Evolutionary conservation across 2,797 vertebrate genomes (phyloP).

Genomic region (Corythornis leucogaster): DNA sequence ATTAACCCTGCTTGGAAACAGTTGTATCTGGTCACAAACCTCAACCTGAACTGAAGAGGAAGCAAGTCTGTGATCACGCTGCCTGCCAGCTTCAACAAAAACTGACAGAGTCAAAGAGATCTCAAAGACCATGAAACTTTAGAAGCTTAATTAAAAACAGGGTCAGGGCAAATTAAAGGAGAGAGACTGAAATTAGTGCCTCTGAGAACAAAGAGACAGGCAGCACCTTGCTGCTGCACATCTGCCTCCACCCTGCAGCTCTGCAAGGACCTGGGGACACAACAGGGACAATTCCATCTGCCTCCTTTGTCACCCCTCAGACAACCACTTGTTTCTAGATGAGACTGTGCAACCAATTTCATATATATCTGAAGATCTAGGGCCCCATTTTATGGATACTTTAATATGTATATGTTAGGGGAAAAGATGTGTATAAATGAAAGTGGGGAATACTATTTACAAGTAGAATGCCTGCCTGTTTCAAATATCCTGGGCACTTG

Average conservation of each 20-base stretch:
- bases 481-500: background rate
- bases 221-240: conserved; percentile 44
- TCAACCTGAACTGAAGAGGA: background rate
- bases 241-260: background rate
- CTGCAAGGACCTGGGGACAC: background rate
- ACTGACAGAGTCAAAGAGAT: conserved; percentile 22
- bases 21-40: background rate
- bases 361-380: background rate
- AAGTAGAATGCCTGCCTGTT: background rate
- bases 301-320: background rate
- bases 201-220: conserved; percentile 8
- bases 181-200: background rate
- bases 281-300: background rate
- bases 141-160: conserved; percentile 59
- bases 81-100: conserved; percentile 8
- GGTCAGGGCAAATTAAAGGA: conserved; percentile 57
- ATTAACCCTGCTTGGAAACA: conserved; percentile 32
- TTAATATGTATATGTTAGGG: background rate
- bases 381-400: background rate
- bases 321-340: background rate
- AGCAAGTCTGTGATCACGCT: background rate
- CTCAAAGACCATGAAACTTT: conserved; percentile 39
- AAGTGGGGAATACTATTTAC: background rate
- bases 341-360: background rate
- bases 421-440: background rate